Percentiles rank a stretch among this genome's conserved stretches.
Evolutionary conservation across 2,113 vertebrate species (phyloP).

Genomic region (Prolemur simus): DNA sequence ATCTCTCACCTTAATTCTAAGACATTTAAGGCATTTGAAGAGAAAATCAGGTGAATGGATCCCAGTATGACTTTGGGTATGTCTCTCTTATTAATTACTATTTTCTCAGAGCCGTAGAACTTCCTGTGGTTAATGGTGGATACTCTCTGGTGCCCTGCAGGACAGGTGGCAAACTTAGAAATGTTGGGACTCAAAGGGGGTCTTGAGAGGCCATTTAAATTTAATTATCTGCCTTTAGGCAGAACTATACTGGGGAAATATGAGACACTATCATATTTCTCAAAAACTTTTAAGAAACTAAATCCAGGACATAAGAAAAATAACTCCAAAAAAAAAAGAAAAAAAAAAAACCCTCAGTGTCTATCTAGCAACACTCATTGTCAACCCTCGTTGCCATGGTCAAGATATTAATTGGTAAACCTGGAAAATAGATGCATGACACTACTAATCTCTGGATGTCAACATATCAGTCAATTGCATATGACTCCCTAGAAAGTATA

Average conservation of each 20-base stretch:
- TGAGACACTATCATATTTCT: neutral
- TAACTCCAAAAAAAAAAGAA: neutral
- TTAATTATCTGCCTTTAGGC: neutral
- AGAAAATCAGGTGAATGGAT: neutral
- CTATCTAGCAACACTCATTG: neutral
- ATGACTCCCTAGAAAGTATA: neutral
- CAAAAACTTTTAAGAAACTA: neutral
- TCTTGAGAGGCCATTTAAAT: neutral
- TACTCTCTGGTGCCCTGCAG: neutral
- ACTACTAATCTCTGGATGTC: neutral
- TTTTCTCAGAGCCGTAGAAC: neutral
- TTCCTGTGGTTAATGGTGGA: neutral
- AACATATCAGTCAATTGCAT: neutral
- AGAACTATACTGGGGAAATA: neutral
- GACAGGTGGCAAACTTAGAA: neutral
- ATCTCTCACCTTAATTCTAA: conserved; percentile 9
- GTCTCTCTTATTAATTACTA: neutral
- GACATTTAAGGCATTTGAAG: neutral
- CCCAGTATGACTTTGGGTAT: neutral
- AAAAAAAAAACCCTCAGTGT: neutral
- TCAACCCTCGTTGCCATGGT: neutral
- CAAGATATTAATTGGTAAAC: neutral
- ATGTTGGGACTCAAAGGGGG: neutral
- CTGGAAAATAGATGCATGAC: neutral
- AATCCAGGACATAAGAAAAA: neutral